Evolutionary conservation across 2,888 invertebrate species (phyloP).

Genomic region (Drosophila koepferae): DNA sequence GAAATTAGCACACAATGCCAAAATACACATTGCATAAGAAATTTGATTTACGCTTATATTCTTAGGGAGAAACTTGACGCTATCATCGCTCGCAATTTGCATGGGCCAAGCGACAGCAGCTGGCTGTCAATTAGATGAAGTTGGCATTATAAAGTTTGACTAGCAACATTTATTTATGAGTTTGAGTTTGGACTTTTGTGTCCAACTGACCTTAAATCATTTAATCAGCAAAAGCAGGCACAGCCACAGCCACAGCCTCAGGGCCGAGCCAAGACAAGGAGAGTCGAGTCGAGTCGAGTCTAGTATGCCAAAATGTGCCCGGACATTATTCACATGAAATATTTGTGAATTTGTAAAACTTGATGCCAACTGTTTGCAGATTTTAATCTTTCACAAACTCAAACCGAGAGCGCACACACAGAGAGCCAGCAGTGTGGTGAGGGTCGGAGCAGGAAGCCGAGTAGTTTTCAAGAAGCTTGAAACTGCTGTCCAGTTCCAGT

Average conservation of each 20-base stretch:
- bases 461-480: constrained; percentile 16
- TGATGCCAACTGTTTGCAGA: constrained; percentile 81
- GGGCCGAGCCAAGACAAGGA: constrained; percentile 13
- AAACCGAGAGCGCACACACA: constrained; percentile 49
- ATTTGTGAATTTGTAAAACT: constrained; percentile 76
- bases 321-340: constrained; percentile 57
- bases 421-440: neutral
- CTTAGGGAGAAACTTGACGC: constrained; percentile 4
- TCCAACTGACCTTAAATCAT: constrained; percentile 76
- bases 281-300: neutral
- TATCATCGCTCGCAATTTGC: neutral
- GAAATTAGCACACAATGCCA: neutral
- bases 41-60: neutral
- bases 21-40: constrained; percentile 7
- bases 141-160: constrained; percentile 28
- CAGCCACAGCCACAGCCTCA: constrained; percentile 33
- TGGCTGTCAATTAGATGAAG: constrained; percentile 23
- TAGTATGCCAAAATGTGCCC: constrained; percentile 36
- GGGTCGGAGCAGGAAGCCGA: neutral
- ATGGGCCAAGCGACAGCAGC: neutral
- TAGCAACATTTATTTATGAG: constrained; percentile 40
- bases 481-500: constrained; percentile 49
- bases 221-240: constrained; percentile 61
- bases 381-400: constrained; percentile 79
- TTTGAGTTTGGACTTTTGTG: constrained; percentile 23